Evolutionary conservation across 2,797 vertebrate species (phyloP), one percentile per base, ranked within the genome.

Genomic region (Pseudochirops corinnae): DNA sequence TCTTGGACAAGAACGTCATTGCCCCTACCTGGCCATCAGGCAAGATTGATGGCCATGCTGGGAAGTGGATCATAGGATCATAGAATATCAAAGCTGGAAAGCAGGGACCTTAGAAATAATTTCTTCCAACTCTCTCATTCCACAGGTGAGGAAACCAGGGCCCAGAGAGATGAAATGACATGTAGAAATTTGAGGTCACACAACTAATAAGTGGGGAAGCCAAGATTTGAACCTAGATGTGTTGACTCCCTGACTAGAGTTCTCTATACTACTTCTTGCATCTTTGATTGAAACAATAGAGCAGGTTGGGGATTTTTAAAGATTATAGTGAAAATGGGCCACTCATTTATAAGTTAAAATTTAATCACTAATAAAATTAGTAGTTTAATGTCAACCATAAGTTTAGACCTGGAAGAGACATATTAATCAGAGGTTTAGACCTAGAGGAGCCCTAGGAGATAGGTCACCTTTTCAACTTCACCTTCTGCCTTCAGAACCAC

Each of bases 21-120:
- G 11, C 53, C n/a, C 60, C 74, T 87, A 50, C 74, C 74, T 50
- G 12, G n/a, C 46, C 57, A 31, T 9, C 53, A 50, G 57, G 1
- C 7, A 52, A 31, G 16, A 60, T 24, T 1, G 1, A 6, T 5
- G 29, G 1, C 1, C 52, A 0, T 31, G 4, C 53, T 50, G 5
- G 1, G 7, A 16, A 2, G 58, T n/a, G 26, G 29, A 55, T 26
- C 62, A 39, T n/a, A 1, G 46, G 92, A 50, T n/a, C 50, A 11
- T 28, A 16, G 21, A 16, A 31, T 46, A 11, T 11, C 4, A 5
- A 18, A n/a, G 18, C n/a, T 11, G 55, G 4, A 74, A 5, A 29
- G 62, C 1, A 31, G 1, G 6, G 4, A 50, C 39, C 39, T 87
- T 50, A 50, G 39, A 87, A 50, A 87, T 87, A 87, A 87, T 87